Evolutionary conservation across 2,797 vertebrate species (phyloP), one percentile per base, ranked within the genome.

Genomic region (Gila robusta): DNA sequence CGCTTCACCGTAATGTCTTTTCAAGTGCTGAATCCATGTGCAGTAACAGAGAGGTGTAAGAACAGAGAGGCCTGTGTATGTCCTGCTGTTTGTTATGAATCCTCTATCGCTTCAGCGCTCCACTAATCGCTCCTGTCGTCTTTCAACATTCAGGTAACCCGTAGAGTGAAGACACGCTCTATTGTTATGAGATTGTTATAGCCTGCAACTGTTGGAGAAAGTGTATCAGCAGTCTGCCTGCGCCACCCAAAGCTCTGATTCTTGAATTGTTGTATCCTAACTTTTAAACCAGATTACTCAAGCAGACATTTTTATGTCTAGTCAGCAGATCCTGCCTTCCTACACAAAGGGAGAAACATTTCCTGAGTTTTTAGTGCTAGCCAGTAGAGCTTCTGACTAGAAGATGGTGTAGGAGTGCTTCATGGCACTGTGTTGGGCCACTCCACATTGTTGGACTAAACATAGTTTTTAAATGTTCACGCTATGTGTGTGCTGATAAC

Each of bases 311-410:
- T 74, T 44, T 17, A 9, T 49, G 49, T 37, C n/a, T 32, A 73
- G 85, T 88, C 85, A 87, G 85, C 80, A 70, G n/a, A 72, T 85
- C 49, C 71, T 80, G 39, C 59, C 85, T 81, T 81, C 87, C 89
- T 73, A 90, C 89, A 88, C 86, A 86, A 39, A 85, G 76, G 52
- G 62, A 86, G 81, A 47, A 56, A 59, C 71, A 62, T 41, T 64
- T 80, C 37, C 47, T 73, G 72, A 39, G 66, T 49, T 78, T 37
- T 83, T 26, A 79, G n/a, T 70, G 79, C 41, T 82, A 54, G 77
- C 52, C 39, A 35, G 26, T 39, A 67, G 16, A 52, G 32, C 54
- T 81, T 47, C 76, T 77, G 32, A 80, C 49, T 72, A 52, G 66
- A 79, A 26, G 70, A n/a, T 76, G 12, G 41, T 56, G 77, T 86